A percentile compares a stretch with the other conserved stretches of the same genome.
Evolutionary conservation across 1,140 invertebrate genomes (phyloP).

Genomic region (Brachionus manjavacas): DNA sequence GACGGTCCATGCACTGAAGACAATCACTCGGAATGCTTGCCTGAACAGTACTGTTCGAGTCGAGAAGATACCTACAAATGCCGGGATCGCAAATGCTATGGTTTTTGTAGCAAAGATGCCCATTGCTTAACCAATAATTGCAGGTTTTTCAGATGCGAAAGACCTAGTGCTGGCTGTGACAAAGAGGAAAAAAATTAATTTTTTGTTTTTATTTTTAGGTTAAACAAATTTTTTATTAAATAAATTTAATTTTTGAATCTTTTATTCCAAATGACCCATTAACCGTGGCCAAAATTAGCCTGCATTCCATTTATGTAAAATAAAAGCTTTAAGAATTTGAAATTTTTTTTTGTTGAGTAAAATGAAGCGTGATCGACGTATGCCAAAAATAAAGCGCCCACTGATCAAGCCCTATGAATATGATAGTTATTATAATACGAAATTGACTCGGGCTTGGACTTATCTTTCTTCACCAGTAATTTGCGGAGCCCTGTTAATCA

Average conservation of each 20-base stretch:
- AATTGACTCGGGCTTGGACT: neutral
- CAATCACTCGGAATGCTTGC: neutral
- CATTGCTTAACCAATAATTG: conserved; percentile 38
- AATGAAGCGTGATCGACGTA: neutral
- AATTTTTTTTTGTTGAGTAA: neutral
- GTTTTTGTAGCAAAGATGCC: conserved; percentile 26
- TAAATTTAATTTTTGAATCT: neutral
- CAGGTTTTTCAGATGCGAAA: neutral
- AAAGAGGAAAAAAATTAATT: neutral
- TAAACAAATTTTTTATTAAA: neutral
- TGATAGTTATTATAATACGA: neutral
- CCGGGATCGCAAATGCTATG: conserved; percentile 8
- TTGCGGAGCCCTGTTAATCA: neutral
- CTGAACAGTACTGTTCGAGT: conserved; percentile 23
- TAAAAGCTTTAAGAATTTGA: neutral
- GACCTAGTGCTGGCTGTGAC: neutral
- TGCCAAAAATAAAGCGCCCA: neutral
- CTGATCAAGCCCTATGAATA: neutral
- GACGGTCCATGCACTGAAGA: conserved; percentile 24
- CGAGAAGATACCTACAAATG: neutral
- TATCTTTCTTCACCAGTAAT: neutral
- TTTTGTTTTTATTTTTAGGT: neutral
- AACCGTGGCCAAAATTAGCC: neutral
- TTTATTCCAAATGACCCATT: neutral
- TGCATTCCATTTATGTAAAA: neutral